Conservation (phyloP, 2,888 invertebrate species). For the Drosophila vallismaia region DNA sequence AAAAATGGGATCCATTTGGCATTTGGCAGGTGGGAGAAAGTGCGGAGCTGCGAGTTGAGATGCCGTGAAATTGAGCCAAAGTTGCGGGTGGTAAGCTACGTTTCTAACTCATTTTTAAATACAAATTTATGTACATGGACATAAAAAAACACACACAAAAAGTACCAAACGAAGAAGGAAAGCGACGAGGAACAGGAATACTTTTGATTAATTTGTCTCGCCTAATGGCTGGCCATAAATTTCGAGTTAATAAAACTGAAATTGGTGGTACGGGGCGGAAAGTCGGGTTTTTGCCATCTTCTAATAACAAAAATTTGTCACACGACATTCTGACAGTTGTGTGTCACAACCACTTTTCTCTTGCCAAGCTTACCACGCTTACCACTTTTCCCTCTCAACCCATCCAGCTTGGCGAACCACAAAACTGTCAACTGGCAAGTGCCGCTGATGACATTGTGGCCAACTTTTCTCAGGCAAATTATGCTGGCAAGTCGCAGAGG, state of each 20-base stretch:
- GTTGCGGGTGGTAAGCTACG: slow-evolving; percentile 38
- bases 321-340: slow-evolving; percentile 79
- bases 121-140: slow-evolving; percentile 77
- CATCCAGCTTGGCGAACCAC: slow-evolving; percentile 27
- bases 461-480: slow-evolving; percentile 44
- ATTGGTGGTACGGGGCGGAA: slow-evolving; percentile 19
- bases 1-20: slow-evolving; percentile 73
- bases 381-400: slow-evolving; percentile 8
- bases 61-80: slow-evolving; percentile 68
- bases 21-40: slow-evolving; percentile 44
- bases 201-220: slow-evolving; percentile 78
- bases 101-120: slow-evolving; percentile 82
- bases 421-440: slow-evolving; percentile 56
- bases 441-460: slow-evolving; percentile 53
- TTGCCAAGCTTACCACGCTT: not conserved
- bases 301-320: slow-evolving; percentile 79
- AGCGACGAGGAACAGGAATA: not conserved
- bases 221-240: slow-evolving; percentile 81
- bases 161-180: too few relatives aligned
- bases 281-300: slow-evolving; percentile 35
- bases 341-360: slow-evolving; percentile 60
- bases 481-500: slow-evolving; percentile 19
- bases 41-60: slow-evolving; percentile 53
- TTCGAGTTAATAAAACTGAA: slow-evolving; percentile 74
- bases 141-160: slow-evolving; percentile 37